These are phyloP conservation scores for Thunnus thynnus DNA, from an alignment of 2,113 vertebrate genomes.

Conservation along the genomic window DNA sequence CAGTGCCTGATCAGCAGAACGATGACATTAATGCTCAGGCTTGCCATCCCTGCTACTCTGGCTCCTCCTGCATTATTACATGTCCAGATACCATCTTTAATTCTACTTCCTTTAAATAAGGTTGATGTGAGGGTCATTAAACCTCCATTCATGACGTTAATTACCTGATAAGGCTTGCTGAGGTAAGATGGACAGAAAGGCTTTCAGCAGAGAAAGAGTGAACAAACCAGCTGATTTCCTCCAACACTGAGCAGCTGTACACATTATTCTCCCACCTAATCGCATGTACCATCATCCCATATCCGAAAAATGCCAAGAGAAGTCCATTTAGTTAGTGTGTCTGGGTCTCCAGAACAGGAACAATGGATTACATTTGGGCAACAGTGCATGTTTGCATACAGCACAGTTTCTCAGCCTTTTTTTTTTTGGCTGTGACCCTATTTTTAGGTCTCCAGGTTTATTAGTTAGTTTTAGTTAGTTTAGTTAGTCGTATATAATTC, in stretches of 20 bases:
- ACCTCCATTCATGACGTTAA: constrained; percentile 81
- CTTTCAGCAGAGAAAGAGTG: constrained; percentile 56
- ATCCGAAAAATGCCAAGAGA: constrained; percentile 25
- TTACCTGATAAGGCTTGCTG: constrained; percentile 81
- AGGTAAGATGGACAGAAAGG: constrained; percentile 68
- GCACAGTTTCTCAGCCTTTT: not conserved
- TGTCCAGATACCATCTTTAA: constrained; percentile 83
- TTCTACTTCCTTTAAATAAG: constrained; percentile 81
- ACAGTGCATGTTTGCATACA: not conserved
- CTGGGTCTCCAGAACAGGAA: constrained; percentile 3
- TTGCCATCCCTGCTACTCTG: constrained; percentile 40
- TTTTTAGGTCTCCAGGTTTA: not conserved
- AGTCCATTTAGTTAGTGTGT: constrained; percentile 15
- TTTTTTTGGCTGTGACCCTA: no score
- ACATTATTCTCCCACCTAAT: constrained; percentile 40
- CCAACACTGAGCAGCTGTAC: constrained; percentile 22
- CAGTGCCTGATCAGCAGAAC: constrained; percentile 70
- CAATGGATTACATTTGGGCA: constrained; percentile 17
- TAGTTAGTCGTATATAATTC: not conserved
- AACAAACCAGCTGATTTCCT: constrained; percentile 50
- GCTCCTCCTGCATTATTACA: constrained; percentile 73
- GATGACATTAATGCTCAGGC: constrained; percentile 75
- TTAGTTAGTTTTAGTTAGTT: no score
- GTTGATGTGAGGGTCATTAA: constrained; percentile 81
- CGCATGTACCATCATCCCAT: constrained; percentile 2